Evolutionary conservation across 2,888 invertebrate species (phyloP).

Genomic region (Napeogenes inachia): DNA sequence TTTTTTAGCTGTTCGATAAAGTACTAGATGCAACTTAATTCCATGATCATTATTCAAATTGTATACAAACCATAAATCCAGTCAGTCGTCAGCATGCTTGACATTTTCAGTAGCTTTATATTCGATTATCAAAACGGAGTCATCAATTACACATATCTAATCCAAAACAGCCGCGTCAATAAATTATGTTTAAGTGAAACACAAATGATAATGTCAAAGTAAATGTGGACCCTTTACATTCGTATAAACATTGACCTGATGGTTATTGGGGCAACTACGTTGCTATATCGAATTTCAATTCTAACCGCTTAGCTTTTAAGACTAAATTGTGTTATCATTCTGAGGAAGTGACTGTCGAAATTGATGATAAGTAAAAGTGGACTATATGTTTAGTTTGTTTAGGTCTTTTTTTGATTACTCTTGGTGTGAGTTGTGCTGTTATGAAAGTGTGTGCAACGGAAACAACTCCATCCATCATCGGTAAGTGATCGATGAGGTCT

Average conservation of each 20-base stretch:
- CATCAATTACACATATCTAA: conserved; percentile 50
- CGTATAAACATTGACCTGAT: conserved; percentile 63
- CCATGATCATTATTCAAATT: not conserved
- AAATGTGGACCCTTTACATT: conserved; percentile 61
- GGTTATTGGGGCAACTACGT: conserved; percentile 51
- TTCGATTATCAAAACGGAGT: conserved; percentile 29
- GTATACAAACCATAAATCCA: not conserved
- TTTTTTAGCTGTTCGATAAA: not conserved
- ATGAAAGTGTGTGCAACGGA: conserved; percentile 27
- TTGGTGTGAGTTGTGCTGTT: conserved; percentile 33
- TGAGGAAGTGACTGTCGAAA: conserved; percentile 8
- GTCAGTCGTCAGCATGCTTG: conserved; percentile 10
- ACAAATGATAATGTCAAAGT: conserved; percentile 69
- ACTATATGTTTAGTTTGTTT: conserved; percentile 1
- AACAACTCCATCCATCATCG: conserved; percentile 68
- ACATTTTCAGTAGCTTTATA: conserved; percentile 25
- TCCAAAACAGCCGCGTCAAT: conserved; percentile 52
- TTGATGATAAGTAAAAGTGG: conserved; percentile 26
- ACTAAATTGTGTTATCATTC: conserved; percentile 9
- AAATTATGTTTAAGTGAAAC: conserved; percentile 70
- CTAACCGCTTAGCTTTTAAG: conserved; percentile 16
- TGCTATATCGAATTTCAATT: conserved; percentile 32
- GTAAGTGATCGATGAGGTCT: conserved; percentile 72
- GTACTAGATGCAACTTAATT: not conserved
- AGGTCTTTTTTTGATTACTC: conserved; percentile 15